These are phyloP conservation scores for Erebia ligea DNA, from an alignment of 2,888 invertebrate species.

Conservation along the genomic window DNA sequence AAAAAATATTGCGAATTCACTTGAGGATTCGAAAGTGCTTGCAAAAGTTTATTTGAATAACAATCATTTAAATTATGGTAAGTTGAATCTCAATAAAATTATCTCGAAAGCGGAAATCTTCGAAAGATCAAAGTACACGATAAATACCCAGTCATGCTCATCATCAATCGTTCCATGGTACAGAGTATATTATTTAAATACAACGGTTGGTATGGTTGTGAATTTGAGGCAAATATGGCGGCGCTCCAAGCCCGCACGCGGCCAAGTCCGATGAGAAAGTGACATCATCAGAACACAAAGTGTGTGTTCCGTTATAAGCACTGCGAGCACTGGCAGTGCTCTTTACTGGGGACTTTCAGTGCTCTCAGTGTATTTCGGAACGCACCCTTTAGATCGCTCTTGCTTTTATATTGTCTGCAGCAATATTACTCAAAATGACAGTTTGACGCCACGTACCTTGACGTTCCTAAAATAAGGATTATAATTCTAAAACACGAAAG, in stretches of 20 bases:
- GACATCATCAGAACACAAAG: conserved; percentile 35
- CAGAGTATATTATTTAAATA: neutral
- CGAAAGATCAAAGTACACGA: conserved; percentile 16
- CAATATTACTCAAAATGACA: too few relatives aligned
- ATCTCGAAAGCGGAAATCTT: neutral
- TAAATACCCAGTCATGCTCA: neutral
- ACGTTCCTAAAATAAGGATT: too few relatives aligned
- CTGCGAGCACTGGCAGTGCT: too few relatives aligned
- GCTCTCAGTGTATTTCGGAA: too few relatives aligned
- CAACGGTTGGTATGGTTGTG: neutral
- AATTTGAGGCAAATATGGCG: conserved; percentile 46
- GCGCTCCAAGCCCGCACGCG: conserved; percentile 40
- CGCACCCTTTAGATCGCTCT: too few relatives aligned
- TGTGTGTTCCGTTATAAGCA: neutral
- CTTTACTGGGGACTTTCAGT: too few relatives aligned
- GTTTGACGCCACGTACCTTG: too few relatives aligned
- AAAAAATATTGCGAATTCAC: too few relatives aligned
- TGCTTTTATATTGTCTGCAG: too few relatives aligned
- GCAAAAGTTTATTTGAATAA: too few relatives aligned
- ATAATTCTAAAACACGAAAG: too few relatives aligned
- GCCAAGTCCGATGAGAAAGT: conserved; percentile 23
- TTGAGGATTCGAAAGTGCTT: too few relatives aligned
- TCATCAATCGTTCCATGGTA: conserved; percentile 11
- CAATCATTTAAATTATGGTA: neutral
- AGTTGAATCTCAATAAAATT: neutral